Percentiles rank a stretch among this genome's conserved stretches.
These are phyloP conservation scores for Gymnocheta viridis DNA, from an alignment of 2,888 invertebrate species.

Conservation along the genomic window DNA sequence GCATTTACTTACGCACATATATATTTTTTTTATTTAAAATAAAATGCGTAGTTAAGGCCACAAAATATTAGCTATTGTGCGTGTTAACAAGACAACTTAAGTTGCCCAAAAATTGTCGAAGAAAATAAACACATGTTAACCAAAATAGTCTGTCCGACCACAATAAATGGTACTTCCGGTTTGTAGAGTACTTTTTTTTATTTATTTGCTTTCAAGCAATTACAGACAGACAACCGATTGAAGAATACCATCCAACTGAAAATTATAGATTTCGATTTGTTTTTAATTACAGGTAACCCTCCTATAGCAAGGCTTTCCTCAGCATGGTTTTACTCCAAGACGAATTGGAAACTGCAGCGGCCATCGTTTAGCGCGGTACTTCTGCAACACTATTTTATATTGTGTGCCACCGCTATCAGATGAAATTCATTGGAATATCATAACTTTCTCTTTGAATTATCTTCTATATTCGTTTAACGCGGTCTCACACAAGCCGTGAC, in stretches of 20 bases:
- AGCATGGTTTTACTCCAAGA: too few species aligned
- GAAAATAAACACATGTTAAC: constrained; percentile 41
- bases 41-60: constrained; percentile 50
- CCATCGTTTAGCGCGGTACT: too few species aligned
- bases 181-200: constrained; percentile 11
- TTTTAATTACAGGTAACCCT: too few species aligned
- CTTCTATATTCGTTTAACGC: too few species aligned
- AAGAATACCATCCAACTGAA: neutral
- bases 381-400: too few species aligned
- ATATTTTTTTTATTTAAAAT: constrained; percentile 5
- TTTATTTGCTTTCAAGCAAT: constrained; percentile 9
- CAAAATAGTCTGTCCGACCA: constrained; percentile 13
- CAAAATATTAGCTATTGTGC: constrained; percentile 31
- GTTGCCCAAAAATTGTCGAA: neutral
- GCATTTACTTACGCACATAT: neutral
- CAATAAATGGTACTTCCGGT: constrained; percentile 4
- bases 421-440: too few species aligned
- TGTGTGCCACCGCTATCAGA: too few species aligned
- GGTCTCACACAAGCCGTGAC: too few species aligned
- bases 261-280: constrained; percentile 2
- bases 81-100: constrained; percentile 42
- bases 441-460: too few species aligned
- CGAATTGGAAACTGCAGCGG: too few species aligned
- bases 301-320: too few species aligned
- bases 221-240: neutral